Evolutionary conservation across 2,113 vertebrate species (phyloP).

Genomic region (Petaurus breviceps): DNA sequence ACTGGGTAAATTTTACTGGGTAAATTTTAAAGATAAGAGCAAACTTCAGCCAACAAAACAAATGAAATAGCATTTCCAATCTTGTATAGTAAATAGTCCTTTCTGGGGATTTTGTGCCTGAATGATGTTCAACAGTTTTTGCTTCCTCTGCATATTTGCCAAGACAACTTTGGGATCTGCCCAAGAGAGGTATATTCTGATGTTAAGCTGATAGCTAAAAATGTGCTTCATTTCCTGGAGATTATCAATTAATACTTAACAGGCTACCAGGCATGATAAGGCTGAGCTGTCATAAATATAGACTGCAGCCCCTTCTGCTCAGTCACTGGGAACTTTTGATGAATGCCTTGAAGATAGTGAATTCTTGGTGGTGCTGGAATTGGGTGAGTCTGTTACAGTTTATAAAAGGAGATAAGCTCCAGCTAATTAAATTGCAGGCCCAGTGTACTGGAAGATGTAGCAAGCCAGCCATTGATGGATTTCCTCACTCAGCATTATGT

Average conservation of each 20-base stretch:
- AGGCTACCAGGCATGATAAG: neutral
- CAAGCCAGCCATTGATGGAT: slow-evolving; percentile 16
- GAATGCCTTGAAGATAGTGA: neutral
- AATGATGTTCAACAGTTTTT: slow-evolving; percentile 40
- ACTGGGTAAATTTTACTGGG: slow-evolving; percentile 64
- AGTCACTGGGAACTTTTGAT: neutral
- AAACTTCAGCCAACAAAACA: slow-evolving; percentile 39
- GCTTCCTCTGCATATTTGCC: neutral
- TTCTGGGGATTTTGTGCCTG: slow-evolving; percentile 45
- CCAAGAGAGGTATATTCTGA: neutral
- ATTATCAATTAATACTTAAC: neutral
- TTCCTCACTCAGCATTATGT: slow-evolving; percentile 58
- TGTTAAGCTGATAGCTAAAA: neutral
- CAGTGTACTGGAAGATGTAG: neutral
- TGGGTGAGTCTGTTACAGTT: slow-evolving; percentile 6
- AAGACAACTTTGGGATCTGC: neutral
- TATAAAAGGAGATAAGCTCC: slow-evolving; percentile 43
- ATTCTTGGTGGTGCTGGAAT: slow-evolving; percentile 14
- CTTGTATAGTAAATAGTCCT: slow-evolving; percentile 58
- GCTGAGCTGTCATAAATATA: neutral
- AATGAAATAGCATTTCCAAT: slow-evolving; percentile 64
- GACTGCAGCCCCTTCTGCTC: neutral
- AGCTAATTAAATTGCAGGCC: slow-evolving; percentile 45
- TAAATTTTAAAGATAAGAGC: slow-evolving; percentile 68
- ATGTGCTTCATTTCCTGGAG: neutral